Conservation (phyloP, 2,888 invertebrate species). For the Willowsia nigromaculata region DNA sequence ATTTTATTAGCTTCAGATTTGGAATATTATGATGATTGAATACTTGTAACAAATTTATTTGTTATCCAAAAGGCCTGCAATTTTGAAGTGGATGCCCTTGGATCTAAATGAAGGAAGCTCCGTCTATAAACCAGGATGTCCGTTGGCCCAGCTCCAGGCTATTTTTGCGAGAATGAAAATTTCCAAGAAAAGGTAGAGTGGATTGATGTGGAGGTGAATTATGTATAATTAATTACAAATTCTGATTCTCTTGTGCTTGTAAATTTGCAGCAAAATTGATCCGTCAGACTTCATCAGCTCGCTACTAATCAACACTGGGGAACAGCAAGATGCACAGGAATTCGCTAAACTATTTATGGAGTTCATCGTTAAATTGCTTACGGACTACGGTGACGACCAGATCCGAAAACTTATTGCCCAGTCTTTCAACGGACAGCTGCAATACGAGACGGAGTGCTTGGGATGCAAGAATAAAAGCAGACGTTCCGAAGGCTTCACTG, state of each 20-base stretch:
- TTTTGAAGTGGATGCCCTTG: constrained; percentile 83
- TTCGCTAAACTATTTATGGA: constrained; percentile 84
- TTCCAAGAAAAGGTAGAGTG: constrained; percentile 81
- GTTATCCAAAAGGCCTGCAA: constrained; percentile 81
- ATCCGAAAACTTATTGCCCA: constrained; percentile 65
- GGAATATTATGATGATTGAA: background rate
- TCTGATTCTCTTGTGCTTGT: constrained; percentile 15
- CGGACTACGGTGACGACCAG: constrained; percentile 65
- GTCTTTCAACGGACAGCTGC: constrained; percentile 72
- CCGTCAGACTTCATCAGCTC: constrained; percentile 83
- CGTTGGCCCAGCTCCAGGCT: constrained; percentile 83
- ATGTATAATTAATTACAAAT: background rate
- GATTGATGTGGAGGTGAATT: background rate
- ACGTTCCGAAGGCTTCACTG: constrained; percentile 81
- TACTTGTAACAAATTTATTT: constrained; percentile 9
- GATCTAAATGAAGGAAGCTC: constrained; percentile 42
- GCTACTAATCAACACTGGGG: constrained; percentile 83
- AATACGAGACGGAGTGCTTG: constrained; percentile 74
- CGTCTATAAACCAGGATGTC: constrained; percentile 81
- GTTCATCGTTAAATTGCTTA: constrained; percentile 61
- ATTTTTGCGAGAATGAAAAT: constrained; percentile 84
- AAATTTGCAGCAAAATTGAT: constrained; percentile 81
- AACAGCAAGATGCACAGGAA: constrained; percentile 86
- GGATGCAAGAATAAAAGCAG: constrained; percentile 69
- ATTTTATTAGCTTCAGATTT: constrained; percentile 11